Conservation (phyloP, 2,797 vertebrate species). For the Eupleurogrammus muticus region DNA sequence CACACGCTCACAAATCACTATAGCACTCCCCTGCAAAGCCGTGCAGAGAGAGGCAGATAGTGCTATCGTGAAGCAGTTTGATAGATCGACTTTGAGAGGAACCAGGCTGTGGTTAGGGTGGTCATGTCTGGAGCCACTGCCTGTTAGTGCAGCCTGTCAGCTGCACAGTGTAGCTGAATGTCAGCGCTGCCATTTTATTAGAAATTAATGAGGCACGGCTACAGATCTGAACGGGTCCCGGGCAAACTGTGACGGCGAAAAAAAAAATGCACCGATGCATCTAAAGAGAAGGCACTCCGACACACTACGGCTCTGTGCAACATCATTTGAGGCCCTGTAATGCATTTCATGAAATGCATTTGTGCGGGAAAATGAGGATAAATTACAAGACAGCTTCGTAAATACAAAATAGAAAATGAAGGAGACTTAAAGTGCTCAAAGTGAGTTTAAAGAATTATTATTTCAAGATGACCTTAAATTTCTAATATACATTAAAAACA, state of each 20-base stretch:
- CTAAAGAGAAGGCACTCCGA: constrained; percentile 14
- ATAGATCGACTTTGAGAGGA: constrained; percentile 70
- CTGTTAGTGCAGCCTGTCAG: constrained; percentile 79
- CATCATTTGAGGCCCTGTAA: constrained; percentile 4
- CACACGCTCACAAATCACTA: constrained; percentile 4
- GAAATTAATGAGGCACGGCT: constrained; percentile 76
- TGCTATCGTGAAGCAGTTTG: constrained; percentile 50
- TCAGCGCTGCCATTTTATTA: constrained; percentile 75
- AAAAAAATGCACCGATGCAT: constrained; percentile 43
- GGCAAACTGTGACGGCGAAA: constrained; percentile 60
- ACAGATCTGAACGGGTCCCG: constrained; percentile 50
- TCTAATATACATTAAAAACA: constrained; percentile 23
- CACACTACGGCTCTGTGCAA: constrained; percentile 24
- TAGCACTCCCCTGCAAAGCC: constrained; percentile 33
- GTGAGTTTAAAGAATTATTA: constrained; percentile 18
- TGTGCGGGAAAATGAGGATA: constrained; percentile 18
- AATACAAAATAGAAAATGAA: constrained; percentile 18
- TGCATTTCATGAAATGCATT: constrained; percentile 18
- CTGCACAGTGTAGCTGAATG: constrained; percentile 64
- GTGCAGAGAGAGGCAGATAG: constrained; percentile 40
- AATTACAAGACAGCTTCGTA: background rate
- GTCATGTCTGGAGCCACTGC: constrained; percentile 78
- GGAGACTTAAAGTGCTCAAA: constrained; percentile 16
- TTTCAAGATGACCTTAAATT: constrained; percentile 26
- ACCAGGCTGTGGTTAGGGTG: constrained; percentile 73